phyloP scores from a whole-genome alignment of 2,797 vertebrate genomes.

The Ceryle rudis region DNA sequence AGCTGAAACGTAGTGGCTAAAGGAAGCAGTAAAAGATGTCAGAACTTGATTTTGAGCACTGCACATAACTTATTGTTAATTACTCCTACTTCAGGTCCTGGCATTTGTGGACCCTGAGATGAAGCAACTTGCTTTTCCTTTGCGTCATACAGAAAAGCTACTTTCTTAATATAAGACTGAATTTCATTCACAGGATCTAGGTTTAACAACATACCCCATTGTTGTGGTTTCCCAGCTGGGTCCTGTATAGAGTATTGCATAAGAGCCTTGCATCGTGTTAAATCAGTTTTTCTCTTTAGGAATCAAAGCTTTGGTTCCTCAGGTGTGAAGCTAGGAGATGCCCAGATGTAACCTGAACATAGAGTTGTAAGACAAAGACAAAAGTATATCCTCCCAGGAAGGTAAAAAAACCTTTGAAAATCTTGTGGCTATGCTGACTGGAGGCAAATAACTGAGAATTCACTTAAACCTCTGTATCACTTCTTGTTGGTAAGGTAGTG shows the following conservation, averaged over 20 bases:
- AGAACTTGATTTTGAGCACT: not conserved
- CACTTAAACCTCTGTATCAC: not conserved
- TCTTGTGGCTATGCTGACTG: not conserved
- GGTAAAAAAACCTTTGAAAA: not conserved
- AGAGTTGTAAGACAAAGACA: not conserved
- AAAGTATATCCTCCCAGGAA: not conserved
- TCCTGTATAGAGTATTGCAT: not conserved
- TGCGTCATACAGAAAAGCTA: not conserved
- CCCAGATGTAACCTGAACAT: not conserved
- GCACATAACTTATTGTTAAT: not conserved
- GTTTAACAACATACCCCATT: not conserved
- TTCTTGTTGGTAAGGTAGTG: not conserved
- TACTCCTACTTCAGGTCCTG: not conserved
- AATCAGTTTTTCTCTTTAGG: not conserved
- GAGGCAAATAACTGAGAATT: not conserved
- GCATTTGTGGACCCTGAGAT: not conserved
- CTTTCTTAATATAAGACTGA: not conserved
- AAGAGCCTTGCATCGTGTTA: not conserved
- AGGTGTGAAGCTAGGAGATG: not conserved
- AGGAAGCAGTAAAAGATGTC: not conserved
- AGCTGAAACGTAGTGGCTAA: rapidly evolving
- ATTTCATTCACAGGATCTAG: not conserved
- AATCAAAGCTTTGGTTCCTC: not conserved
- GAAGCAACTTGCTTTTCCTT: not conserved
- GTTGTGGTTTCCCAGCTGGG: not conserved